A percentile compares a stretch with the other conserved stretches of the same genome.
Evolutionary conservation across 2,797 vertebrate species (phyloP).

Genomic region (Gallirallus australis): DNA sequence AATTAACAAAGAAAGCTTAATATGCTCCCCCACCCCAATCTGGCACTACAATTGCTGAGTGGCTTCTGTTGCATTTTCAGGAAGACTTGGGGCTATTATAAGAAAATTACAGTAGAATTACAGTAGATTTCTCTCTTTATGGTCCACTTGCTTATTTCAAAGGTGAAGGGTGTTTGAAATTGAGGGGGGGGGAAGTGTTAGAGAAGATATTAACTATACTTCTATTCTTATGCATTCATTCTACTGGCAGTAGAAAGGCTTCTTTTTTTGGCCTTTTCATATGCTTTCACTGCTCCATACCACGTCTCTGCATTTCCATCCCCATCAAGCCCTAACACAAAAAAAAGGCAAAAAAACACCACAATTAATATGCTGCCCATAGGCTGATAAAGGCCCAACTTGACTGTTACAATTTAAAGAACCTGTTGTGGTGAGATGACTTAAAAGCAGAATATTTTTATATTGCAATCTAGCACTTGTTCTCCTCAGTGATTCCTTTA

Average conservation of each 20-base stretch:
- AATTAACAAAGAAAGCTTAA: slow-evolving; percentile 81
- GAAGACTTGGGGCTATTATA: slow-evolving; percentile 68
- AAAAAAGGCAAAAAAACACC: neutral
- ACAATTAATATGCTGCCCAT: neutral
- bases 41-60: slow-evolving; percentile 77
- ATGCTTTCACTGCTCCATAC: neutral
- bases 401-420: slow-evolving; percentile 31
- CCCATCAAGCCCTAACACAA: neutral
- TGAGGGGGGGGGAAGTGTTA: slow-evolving; percentile 19
- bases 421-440: neutral
- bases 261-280: neutral
- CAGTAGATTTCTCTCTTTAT: slow-evolving; percentile 48
- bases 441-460: slow-evolving; percentile 25
- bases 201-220: neutral
- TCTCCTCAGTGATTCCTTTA: slow-evolving; percentile 69
- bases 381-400: slow-evolving; percentile 23
- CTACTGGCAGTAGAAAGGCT: neutral
- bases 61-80: slow-evolving; percentile 70
- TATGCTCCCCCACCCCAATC: slow-evolving; percentile 55
- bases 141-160: slow-evolving; percentile 63
- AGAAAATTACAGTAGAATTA: slow-evolving; percentile 69
- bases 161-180: slow-evolving; percentile 42
- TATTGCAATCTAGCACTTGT: slow-evolving; percentile 20
- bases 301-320: neutral
- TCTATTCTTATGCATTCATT: slow-evolving; percentile 29